Percentiles rank a stretch among this genome's conserved stretches.
Evolutionary conservation across 2,888 invertebrate species (phyloP).

Genomic region (Phorcus lineatus): DNA sequence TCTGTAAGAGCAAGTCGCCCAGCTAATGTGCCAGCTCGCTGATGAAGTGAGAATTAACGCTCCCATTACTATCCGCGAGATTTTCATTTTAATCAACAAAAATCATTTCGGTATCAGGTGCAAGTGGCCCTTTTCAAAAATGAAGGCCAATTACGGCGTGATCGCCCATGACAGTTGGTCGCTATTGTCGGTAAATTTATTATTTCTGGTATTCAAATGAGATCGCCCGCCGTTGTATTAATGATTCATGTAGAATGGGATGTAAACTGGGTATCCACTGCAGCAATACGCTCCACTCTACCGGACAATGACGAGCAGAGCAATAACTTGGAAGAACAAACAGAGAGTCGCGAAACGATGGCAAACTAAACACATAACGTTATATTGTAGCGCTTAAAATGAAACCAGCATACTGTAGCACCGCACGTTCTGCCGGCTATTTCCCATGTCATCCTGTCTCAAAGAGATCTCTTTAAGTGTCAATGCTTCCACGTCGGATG

Average conservation of each 20-base stretch:
- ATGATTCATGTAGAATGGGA: constrained; percentile 17
- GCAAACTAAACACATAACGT: not conserved
- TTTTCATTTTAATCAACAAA: constrained; percentile 37
- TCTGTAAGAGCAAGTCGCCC: not conserved
- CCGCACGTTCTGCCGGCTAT: not conserved
- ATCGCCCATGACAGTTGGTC: constrained; percentile 31
- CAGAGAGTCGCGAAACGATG: constrained; percentile 7
- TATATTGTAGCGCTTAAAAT: constrained; percentile 4
- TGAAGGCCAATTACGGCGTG: constrained; percentile 25
- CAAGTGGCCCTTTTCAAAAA: constrained; percentile 24
- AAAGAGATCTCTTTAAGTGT: constrained; percentile 9
- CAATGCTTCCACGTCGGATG: constrained; percentile 3
- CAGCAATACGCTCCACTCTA: not conserved
- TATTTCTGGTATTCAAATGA: constrained; percentile 33
- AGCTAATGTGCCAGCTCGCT: constrained; percentile 27
- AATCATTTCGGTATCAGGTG: constrained; percentile 32
- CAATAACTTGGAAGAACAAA: not conserved
- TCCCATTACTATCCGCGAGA: constrained; percentile 28
- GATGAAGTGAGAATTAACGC: constrained; percentile 39
- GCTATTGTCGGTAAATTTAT: constrained; percentile 34
- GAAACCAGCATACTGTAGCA: not conserved
- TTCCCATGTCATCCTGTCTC: not conserved
- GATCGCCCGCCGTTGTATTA: not conserved
- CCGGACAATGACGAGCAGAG: not conserved
- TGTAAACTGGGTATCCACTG: not conserved